These are phyloP conservation scores for Gila orcuttii DNA, from an alignment of 2,113 vertebrate genomes.

Conservation along the genomic window DNA sequence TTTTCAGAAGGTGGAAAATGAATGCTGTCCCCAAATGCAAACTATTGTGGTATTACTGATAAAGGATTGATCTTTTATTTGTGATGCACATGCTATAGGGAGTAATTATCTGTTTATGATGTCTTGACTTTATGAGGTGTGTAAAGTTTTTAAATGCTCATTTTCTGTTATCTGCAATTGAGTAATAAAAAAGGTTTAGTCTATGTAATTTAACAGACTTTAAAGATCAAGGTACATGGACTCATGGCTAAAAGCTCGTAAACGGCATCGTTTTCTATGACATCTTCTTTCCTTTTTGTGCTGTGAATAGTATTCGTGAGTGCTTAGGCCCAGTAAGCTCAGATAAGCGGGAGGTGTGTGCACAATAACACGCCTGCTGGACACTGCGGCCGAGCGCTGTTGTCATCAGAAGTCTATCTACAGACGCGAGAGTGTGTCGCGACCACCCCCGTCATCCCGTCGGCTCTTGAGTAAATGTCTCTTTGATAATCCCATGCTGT, in stretches of 20 bases:
- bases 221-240: background rate
- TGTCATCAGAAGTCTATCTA: conserved; percentile 50
- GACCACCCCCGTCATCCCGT: conserved; percentile 64
- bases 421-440: conserved; percentile 17
- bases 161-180: too few relatives aligned
- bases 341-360: conserved; percentile 37
- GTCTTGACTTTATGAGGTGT: background rate
- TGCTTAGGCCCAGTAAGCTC: conserved; percentile 34
- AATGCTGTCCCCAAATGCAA: too few relatives aligned
- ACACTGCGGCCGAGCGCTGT: conserved; percentile 33
- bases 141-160: background rate
- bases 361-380: conserved; percentile 41
- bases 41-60: too few relatives aligned
- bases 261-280: conserved; percentile 13
- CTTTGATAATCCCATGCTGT: conserved; percentile 69
- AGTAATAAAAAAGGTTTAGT: background rate
- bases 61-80: conserved; percentile 2
- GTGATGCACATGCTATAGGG: background rate
- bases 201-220: background rate
- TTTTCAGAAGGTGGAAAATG: too few relatives aligned
- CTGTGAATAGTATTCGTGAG: conserved; percentile 34
- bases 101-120: background rate
- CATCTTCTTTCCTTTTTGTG: conserved; percentile 9
- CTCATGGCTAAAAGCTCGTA: conserved; percentile 1
- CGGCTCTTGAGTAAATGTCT: conserved; percentile 64